Conservation (phyloP, 2,888 invertebrate genomes). For the Hetaerina titia region DNA sequence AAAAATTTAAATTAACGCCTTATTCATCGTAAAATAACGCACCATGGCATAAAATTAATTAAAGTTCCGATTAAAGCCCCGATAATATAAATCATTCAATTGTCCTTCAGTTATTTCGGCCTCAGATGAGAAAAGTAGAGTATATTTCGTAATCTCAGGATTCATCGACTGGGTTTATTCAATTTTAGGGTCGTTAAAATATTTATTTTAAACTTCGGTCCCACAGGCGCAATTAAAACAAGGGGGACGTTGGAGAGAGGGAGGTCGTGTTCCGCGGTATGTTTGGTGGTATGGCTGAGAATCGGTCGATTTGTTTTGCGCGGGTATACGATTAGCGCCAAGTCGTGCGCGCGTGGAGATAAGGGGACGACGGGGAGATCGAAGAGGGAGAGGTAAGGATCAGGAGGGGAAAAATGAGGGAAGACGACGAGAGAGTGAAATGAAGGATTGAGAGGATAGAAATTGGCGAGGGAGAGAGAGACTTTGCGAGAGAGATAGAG, state of each 20-base stretch:
- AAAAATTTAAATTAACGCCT: too few species aligned
- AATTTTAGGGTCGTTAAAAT: not conserved
- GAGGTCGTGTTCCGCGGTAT: not conserved
- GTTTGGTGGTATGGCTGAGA: not conserved
- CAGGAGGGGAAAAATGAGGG: not conserved
- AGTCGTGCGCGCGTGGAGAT: conserved; percentile 39
- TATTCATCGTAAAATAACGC: too few species aligned
- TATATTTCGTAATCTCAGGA: too few species aligned
- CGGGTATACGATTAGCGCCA: conserved; percentile 11
- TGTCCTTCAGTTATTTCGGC: too few species aligned
- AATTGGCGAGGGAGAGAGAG: not conserved
- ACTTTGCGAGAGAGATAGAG: not conserved
- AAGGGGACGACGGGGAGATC: not conserved
- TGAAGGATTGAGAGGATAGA: not conserved
- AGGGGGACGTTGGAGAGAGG: not conserved
- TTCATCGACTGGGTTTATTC: not conserved
- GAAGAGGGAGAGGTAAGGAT: not conserved
- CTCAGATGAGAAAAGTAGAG: too few species aligned
- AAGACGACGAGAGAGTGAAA: not conserved
- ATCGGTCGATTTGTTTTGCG: conserved; percentile 53
- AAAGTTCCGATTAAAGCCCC: too few species aligned
- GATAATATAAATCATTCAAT: too few species aligned
- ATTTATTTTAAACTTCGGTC: not conserved
- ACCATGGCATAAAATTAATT: too few species aligned
- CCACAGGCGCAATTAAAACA: not conserved